phyloP scores from a whole-genome alignment of 2,113 vertebrate species.

The Ancistrus triradiatus region DNA sequence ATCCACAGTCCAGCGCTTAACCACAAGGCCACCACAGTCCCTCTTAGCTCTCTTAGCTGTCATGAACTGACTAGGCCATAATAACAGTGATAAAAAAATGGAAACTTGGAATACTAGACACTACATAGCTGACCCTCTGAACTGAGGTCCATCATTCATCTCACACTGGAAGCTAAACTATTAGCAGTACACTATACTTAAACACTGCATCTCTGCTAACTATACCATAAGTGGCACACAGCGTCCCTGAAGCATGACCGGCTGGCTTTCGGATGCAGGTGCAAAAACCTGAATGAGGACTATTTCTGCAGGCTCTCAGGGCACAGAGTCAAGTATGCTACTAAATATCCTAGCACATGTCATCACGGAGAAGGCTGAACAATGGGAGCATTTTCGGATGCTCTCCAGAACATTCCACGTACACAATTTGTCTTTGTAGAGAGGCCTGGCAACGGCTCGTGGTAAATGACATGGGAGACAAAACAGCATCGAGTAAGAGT shows the following conservation, averaged over 20 bases:
- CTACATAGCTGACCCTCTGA: too few relatives aligned
- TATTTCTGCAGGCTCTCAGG: slow-evolving; percentile 45
- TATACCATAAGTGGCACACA: background rate
- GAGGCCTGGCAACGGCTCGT: slow-evolving; percentile 56
- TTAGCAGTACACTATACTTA: too few relatives aligned
- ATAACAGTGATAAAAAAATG: too few relatives aligned
- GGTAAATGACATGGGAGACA: slow-evolving; percentile 64
- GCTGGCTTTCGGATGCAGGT: slow-evolving; percentile 38
- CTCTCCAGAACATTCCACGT: slow-evolving; percentile 62
- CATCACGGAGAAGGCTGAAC: slow-evolving; percentile 47
- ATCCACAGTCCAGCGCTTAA: too few relatives aligned
- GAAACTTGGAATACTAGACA: too few relatives aligned
- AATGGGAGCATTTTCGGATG: slow-evolving; percentile 55
- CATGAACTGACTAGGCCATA: too few relatives aligned
- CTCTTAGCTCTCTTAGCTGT: too few relatives aligned
- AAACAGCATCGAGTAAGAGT: slow-evolving; percentile 61
- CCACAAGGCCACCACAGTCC: too few relatives aligned
- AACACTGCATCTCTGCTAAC: too few relatives aligned
- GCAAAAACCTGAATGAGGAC: slow-evolving; percentile 37
- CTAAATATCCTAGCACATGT: slow-evolving; percentile 57
- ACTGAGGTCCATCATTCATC: too few relatives aligned
- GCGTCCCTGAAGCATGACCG: slow-evolving; percentile 11
- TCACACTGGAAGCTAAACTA: too few relatives aligned
- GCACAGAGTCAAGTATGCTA: slow-evolving; percentile 55
- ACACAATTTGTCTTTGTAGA: slow-evolving; percentile 69